These are phyloP conservation scores for Barnardius zonarius DNA, from an alignment of 2,113 vertebrate species.

Conservation along the genomic window DNA sequence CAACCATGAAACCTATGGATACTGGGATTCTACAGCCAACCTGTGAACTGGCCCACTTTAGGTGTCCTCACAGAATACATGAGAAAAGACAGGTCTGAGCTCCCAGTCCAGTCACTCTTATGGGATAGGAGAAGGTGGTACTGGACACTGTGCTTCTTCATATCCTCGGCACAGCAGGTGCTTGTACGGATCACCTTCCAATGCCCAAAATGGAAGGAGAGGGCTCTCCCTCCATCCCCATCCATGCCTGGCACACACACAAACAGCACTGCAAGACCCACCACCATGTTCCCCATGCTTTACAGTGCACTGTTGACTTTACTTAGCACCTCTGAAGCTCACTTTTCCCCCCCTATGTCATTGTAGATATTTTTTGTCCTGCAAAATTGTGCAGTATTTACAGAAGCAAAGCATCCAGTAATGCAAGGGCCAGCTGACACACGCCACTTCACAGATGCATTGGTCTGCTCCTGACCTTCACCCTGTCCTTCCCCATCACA, in stretches of 20 bases:
- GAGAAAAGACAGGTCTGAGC: neutral
- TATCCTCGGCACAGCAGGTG: neutral
- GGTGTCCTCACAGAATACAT: neutral
- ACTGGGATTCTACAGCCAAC: neutral
- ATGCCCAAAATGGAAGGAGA: neutral
- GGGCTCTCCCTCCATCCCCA: neutral
- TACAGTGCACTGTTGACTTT: fast-evolving
- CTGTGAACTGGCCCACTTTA: neutral
- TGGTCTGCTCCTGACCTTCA: neutral
- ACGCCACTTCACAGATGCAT: neutral
- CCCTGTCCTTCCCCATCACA: neutral
- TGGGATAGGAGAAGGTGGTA: neutral
- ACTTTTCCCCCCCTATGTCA: neutral
- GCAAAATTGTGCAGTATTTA: neutral
- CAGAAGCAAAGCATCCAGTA: neutral
- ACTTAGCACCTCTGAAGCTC: neutral
- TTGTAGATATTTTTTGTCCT: neutral
- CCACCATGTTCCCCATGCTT: neutral
- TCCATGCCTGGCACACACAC: neutral
- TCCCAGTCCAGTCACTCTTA: neutral
- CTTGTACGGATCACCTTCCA: neutral
- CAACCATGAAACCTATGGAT: neutral
- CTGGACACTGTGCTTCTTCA: neutral
- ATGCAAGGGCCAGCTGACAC: neutral
- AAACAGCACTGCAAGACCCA: neutral